Conservation (phyloP, 1,140 invertebrate species). For the Solenopsis fugax region DNA sequence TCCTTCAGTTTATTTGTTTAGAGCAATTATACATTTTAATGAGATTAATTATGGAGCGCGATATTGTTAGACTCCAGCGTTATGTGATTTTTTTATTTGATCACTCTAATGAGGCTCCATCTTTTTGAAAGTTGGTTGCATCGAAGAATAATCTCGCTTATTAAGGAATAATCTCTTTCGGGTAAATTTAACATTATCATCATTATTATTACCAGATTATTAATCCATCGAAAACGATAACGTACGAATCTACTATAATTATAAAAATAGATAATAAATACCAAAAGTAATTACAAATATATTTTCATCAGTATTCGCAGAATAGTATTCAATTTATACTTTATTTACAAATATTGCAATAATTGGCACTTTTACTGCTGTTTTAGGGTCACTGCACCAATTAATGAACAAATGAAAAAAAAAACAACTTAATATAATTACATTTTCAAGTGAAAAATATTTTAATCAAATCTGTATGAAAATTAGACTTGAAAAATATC, state of each 20-base stretch:
- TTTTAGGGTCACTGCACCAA: too few relatives aligned
- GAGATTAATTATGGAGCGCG: neutral
- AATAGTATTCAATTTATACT: neutral
- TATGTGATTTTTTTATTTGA: neutral
- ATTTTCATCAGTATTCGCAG: neutral
- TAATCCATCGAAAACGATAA: neutral
- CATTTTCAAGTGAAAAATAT: too few relatives aligned
- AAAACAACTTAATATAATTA: too few relatives aligned
- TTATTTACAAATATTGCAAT: neutral
- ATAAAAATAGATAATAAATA: neutral
- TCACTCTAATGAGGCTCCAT: neutral
- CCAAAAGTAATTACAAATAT: neutral
- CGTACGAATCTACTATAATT: neutral
- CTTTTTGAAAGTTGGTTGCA: neutral
- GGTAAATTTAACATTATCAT: neutral
- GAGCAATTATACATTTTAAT: neutral
- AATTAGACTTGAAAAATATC: too few relatives aligned
- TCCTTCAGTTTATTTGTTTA: neutral
- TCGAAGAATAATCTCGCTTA: conserved; percentile 4
- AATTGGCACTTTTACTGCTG: neutral
- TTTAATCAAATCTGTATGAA: too few relatives aligned
- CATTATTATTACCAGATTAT: conserved; percentile 9
- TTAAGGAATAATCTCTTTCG: neutral
- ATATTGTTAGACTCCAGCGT: neutral
- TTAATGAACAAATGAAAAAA: too few relatives aligned